phyloP scores from a whole-genome alignment of 2,888 invertebrate genomes.

The Luperina testacea region DNA sequence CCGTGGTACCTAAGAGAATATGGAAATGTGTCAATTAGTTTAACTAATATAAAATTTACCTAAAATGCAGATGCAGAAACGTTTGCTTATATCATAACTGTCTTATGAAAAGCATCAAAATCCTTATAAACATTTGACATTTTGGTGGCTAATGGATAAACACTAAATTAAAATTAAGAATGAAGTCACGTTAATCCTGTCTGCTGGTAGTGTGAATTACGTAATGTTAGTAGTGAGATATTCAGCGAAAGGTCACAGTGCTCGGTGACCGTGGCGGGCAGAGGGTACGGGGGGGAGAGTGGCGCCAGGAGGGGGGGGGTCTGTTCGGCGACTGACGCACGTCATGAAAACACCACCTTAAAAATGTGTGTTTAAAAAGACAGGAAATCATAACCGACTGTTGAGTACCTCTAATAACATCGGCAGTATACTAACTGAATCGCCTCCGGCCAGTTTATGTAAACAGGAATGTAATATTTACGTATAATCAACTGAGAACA shows the following conservation, averaged over 20 bases:
- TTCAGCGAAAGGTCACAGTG: conserved; percentile 86
- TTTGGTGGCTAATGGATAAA: conserved; percentile 33
- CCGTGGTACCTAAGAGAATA: conserved; percentile 1
- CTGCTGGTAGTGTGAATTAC: conserved; percentile 74
- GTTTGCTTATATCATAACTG: conserved; percentile 24
- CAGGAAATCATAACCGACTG: conserved; percentile 66
- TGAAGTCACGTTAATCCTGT: conserved; percentile 56
- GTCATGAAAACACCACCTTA: conserved; percentile 67
- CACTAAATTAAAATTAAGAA: conserved; percentile 49
- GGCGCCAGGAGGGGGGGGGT: conserved; percentile 58
- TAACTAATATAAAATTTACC: conserved; percentile 10
- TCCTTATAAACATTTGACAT: conserved; percentile 26
- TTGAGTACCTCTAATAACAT: conserved; percentile 39
- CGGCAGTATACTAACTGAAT: conserved; percentile 55
- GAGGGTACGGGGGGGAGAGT: conserved; percentile 67
- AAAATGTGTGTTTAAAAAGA: conserved; percentile 60
- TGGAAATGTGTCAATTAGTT: conserved; percentile 5
- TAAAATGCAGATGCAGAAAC: conserved; percentile 7
- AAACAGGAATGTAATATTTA: conserved; percentile 2
- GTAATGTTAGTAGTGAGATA: conserved; percentile 78
- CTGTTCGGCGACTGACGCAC: conserved; percentile 68
- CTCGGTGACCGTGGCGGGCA: conserved; percentile 85
- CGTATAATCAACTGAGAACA: not conserved
- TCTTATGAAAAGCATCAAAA: conserved; percentile 16
- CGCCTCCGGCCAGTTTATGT: conserved; percentile 11